These are phyloP conservation scores for Dryoscopus gambensis DNA, from an alignment of 2,113 vertebrate genomes.

Conservation along the genomic window DNA sequence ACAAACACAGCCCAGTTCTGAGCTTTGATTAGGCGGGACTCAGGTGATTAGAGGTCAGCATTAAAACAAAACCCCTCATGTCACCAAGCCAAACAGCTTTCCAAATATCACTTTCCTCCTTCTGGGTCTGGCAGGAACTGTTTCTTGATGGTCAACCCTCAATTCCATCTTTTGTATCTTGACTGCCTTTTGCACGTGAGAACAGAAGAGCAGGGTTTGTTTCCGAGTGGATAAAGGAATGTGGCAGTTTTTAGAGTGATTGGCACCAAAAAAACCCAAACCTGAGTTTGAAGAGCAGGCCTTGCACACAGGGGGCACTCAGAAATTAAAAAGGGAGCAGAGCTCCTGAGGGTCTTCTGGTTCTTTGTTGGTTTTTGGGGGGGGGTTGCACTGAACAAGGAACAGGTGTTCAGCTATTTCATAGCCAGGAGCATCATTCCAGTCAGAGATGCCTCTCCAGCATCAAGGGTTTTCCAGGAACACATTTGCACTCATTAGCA, in stretches of 20 bases:
- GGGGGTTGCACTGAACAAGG: background rate
- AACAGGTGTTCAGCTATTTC: conserved; percentile 49
- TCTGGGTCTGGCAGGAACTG: background rate
- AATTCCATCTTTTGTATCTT: background rate
- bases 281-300: background rate
- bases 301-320: background rate
- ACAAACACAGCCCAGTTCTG: background rate
- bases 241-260: background rate
- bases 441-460: conserved; percentile 10
- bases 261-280: background rate
- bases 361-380: background rate
- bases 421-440: conserved; percentile 46
- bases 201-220: background rate
- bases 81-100: background rate
- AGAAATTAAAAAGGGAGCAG: background rate
- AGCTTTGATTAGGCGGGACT: background rate
- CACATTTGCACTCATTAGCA: conserved; percentile 48
- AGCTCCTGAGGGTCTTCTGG: background rate
- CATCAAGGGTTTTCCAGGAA: conserved; percentile 53
- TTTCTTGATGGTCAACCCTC: background rate
- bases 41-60: background rate
- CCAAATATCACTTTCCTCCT: background rate
- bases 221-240: background rate
- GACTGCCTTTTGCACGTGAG: background rate
- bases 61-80: background rate